Evolutionary conservation across 1,140 invertebrate genomes (phyloP).

Genomic region (Rhyzopertha dominica): DNA sequence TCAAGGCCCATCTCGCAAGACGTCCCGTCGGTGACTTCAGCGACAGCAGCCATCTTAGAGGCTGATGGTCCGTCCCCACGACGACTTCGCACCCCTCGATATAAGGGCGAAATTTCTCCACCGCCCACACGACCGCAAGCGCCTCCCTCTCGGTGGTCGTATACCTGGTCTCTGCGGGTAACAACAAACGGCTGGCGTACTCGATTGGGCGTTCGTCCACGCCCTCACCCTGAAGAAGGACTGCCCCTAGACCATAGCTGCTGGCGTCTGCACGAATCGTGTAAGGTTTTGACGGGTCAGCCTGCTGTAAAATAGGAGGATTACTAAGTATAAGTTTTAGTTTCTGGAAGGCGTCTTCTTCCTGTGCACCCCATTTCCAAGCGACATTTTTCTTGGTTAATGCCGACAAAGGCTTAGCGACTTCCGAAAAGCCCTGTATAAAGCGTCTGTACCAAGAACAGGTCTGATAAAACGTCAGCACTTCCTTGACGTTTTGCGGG

Average conservation of each 20-base stretch:
- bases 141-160: conserved; percentile 42
- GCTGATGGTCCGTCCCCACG: background rate
- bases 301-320: background rate
- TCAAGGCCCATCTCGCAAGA: conserved; percentile 46
- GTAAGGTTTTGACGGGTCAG: conserved; percentile 1
- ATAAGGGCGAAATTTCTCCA: conserved; percentile 30
- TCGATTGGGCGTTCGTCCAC: conserved; percentile 43
- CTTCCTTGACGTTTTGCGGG: conserved; percentile 31
- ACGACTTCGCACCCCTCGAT: background rate
- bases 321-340: background rate
- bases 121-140: conserved; percentile 44
- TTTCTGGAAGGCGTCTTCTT: conserved; percentile 13
- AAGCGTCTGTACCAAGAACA: conserved; percentile 44
- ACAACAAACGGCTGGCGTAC: conserved; percentile 42
- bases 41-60: too few species aligned
- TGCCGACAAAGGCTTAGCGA: conserved; percentile 38
- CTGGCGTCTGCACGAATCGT: conserved; percentile 23
- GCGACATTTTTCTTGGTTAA: conserved; percentile 34
- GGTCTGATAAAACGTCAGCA: conserved; percentile 36
- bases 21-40: conserved; percentile 44
- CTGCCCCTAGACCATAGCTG: conserved; percentile 39
- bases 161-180: conserved; percentile 40
- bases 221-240: conserved; percentile 38
- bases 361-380: conserved; percentile 32
- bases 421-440: conserved; percentile 37